These are phyloP conservation scores for Cistogaster globosa DNA, from an alignment of 2,888 invertebrate species.

Conservation along the genomic window DNA sequence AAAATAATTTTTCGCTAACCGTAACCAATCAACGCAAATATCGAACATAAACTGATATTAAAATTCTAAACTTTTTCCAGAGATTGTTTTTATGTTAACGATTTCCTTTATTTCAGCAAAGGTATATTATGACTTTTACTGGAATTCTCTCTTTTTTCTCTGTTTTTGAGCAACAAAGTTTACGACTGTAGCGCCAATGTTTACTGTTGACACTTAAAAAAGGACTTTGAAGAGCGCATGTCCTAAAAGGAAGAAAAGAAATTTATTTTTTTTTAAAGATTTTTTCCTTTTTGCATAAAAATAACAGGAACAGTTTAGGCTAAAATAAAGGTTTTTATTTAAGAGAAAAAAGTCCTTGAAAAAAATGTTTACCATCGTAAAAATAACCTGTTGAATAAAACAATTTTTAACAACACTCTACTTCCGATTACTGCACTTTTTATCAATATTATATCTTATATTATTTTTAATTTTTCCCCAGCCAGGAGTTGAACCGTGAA, in stretches of 20 bases:
- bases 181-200: conserved; percentile 55
- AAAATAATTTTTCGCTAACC: conserved; percentile 72
- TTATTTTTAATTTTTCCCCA: too few species aligned
- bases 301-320: conserved; percentile 48
- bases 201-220: conserved; percentile 24
- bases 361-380: background rate
- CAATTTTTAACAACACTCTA: background rate
- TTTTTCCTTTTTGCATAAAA: background rate
- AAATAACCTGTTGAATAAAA: conserved; percentile 48
- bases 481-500: too few species aligned
- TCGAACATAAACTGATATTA: conserved; percentile 83
- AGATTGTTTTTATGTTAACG: conserved; percentile 43
- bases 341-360: background rate
- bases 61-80: conserved; percentile 73
- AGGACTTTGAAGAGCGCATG: conserved; percentile 12
- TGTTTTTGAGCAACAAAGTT: background rate
- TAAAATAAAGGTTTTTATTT: background rate
- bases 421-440: too few species aligned
- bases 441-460: too few species aligned
- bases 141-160: conserved; percentile 1
- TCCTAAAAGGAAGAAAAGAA: background rate
- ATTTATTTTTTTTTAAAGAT: conserved; percentile 6
- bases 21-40: conserved; percentile 83
- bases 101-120: conserved; percentile 5
- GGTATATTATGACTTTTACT: conserved; percentile 9